A percentile compares a stretch with the other conserved stretches of the same genome.
Conservation (phyloP, 2,797 vertebrate species). For the Clarias fuscus region DNA sequence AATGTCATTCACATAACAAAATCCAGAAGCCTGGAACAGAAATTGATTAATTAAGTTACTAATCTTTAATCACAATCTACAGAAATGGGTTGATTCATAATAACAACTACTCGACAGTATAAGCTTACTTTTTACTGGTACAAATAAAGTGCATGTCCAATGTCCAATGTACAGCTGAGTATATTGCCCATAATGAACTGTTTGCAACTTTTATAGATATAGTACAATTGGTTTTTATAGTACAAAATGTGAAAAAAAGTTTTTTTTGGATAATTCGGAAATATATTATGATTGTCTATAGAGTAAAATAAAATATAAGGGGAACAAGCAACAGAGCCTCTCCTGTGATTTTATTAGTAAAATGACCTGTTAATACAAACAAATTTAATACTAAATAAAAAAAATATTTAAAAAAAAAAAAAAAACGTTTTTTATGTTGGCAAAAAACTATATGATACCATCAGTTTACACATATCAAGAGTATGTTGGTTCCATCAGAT, state of each 20-base stretch:
- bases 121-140: background rate
- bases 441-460: background rate
- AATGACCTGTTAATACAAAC: background rate
- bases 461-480: too few relatives aligned
- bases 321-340: too few relatives aligned
- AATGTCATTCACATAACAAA: constrained; percentile 98
- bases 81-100: background rate
- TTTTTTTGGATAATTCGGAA: too few relatives aligned
- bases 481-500: too few relatives aligned
- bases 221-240: background rate
- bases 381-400: background rate
- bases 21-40: constrained; percentile 87
- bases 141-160: background rate
- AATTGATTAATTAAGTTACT: constrained; percentile 14
- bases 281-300: too few relatives aligned
- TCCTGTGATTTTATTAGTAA: background rate
- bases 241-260: too few relatives aligned
- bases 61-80: background rate
- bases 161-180: background rate
- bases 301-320: too few relatives aligned
- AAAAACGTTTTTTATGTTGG: too few relatives aligned
- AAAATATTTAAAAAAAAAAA: too few relatives aligned
- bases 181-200: background rate
- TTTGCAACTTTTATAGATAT: background rate
- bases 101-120: background rate